Evolutionary conservation across 2,888 invertebrate genomes (phyloP), one percentile per base, ranked within the genome.

Genomic region (Hydrotaea diabolus): DNA sequence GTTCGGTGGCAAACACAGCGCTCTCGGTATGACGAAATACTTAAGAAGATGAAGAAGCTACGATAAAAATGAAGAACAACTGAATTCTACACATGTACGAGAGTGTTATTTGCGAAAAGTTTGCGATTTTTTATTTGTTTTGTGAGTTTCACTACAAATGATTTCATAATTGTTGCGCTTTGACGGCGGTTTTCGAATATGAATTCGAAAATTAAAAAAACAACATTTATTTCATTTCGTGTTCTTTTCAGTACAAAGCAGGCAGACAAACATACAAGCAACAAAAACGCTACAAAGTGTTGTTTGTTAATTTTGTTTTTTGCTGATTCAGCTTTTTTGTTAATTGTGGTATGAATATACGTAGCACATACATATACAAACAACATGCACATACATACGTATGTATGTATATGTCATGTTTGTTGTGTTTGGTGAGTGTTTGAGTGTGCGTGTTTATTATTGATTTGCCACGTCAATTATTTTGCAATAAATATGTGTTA

Each of bases 91-190:
- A 39, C 13, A 8, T 53, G n/a, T 7, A n/a, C 8, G 53, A 17
- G 53, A 19, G 5, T 53, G 7, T 19, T 66, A n/a, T 66, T 66
- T 66, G 66, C 66, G 39, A 66, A 66, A 43, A 64, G 31, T 77
- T 53, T 77, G 71, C 53, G 53, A 78, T 74, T 78, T 83, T 84
- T 84, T 71, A 78, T 74, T 78, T 83, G 81, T 84, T 71, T 31
- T 21, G 78, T 81, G 71, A 73, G 59, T 73, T 59, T 53, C 21
- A 36, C 62, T 66, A 79, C 59, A 81, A 82, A 72, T 81, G 71
- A 69, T 85, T 84, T 85, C 72, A 75, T 79, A 81, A 84, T 78
- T 78, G 64, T 75, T 19, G 71, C 21, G 55, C 57, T 62, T 62
- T 80, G 57, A 62, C 17, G 23, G 59, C 62, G 71, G 31, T 36